Evolutionary conservation across 2,797 vertebrate species (phyloP), one percentile per base, ranked within the genome.

Genomic region (Argyrosomus regius): DNA sequence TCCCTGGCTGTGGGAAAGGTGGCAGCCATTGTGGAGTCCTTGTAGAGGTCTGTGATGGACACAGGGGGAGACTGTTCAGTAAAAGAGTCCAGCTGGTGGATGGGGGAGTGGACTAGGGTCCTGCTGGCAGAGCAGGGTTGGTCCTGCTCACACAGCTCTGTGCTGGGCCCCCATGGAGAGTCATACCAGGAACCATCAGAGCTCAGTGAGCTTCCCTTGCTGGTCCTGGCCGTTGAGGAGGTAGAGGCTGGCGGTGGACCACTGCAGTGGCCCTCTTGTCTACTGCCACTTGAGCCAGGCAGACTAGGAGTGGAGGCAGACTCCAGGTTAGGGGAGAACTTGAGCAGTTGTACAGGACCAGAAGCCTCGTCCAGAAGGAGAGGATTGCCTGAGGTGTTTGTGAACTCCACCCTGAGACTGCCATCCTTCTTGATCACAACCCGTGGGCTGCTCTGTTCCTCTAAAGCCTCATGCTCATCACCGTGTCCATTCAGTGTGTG

Each of bases 161-260:
- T 86, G 53, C 83, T 73, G 3, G 95, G 96, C 64, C 97, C 97
- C 97, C 97, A 98, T 0, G 97, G 97, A n/a, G 96, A 97, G 89
- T 99, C 98, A 46, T 98, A 98, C 98, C 97, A 99, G 2, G 98
- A 99, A 4, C 96, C 96, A 70, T 98, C 97, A 0, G 98, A 99
- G 88, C 98, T 98, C 63, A 98, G 91, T 0, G 97, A 98, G 91
- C 97, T 99, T 24, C 97, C 97, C 87, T 98, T 98, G 92, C 98
- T 98, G 49, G 97, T 97, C 61, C 95, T 95, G 80, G 96, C 95
- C 9, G 92, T 95, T 50, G 95, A 96, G 79, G 95, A 95, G 70
- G 95, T 96, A 84, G 95, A 96, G 0, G 95, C 91, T 6, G 95
- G 92, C 0, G 74, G 94, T 73, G 66, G 95, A 24, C 74, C 94